Conservation (phyloP, 2,113 vertebrate species). For the Heptranchias perlo region DNA sequence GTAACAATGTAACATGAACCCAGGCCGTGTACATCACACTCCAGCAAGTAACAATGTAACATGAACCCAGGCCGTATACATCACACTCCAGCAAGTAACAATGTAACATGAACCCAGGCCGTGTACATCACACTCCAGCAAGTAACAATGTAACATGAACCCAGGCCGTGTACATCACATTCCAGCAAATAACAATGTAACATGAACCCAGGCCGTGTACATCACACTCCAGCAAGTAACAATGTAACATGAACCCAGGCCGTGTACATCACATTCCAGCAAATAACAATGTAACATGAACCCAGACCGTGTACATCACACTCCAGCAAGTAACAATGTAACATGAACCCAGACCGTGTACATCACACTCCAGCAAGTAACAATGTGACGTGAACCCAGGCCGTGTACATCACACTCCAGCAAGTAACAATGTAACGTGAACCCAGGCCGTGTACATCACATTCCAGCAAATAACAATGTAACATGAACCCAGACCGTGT, state of each 20-base stretch:
- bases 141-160: too few relatives aligned
- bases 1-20: too few relatives aligned
- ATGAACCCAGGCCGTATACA: background rate
- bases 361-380: background rate
- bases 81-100: background rate
- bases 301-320: background rate
- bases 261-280: background rate
- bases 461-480: too few relatives aligned
- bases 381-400: too few relatives aligned
- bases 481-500: background rate
- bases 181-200: too few relatives aligned
- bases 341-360: background rate
- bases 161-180: background rate
- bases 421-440: too few relatives aligned
- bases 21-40: background rate
- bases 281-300: too few relatives aligned
- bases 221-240: background rate
- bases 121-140: background rate
- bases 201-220: background rate
- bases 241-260: too few relatives aligned
- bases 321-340: too few relatives aligned
- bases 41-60: too few relatives aligned
- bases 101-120: too few relatives aligned
- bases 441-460: background rate
- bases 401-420: background rate